phyloP scores from a whole-genome alignment of 2,797 vertebrate species.

The Melanotaenia trifasciata region DNA sequence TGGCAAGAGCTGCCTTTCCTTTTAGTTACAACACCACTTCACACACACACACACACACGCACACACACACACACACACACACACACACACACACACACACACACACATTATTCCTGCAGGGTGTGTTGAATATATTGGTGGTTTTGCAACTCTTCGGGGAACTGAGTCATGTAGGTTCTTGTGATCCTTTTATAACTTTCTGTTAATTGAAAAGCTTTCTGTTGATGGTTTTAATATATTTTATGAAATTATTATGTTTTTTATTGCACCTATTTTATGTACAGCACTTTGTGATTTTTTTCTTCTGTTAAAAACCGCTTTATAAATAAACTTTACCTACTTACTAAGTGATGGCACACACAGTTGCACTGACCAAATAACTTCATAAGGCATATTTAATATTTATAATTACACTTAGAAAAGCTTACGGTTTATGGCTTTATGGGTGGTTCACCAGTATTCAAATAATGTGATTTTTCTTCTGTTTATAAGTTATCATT shows the following conservation, averaged over 20 bases:
- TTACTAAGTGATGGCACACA: neutral
- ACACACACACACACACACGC: neutral
- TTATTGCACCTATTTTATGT: too few relatives aligned
- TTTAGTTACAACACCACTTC: constrained; percentile 18
- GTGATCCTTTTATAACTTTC: constrained; percentile 22
- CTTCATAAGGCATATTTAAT: neutral
- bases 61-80: neutral
- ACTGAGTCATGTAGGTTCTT: constrained; percentile 9
- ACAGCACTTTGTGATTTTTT: too few relatives aligned
- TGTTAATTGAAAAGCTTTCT: too few relatives aligned
- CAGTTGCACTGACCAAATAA: neutral
- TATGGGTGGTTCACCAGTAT: neutral
- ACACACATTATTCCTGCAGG: neutral
- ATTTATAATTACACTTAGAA: neutral
- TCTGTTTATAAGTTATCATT: neutral
- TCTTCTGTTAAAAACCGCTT: too few relatives aligned
- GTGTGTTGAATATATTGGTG: neutral
- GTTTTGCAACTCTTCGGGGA: constrained; percentile 7
- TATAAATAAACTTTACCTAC: too few relatives aligned
- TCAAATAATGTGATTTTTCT: neutral
- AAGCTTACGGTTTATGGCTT: neutral
- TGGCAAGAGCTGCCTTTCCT: neutral
- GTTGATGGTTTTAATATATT: too few relatives aligned
- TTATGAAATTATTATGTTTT: too few relatives aligned
- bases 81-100: neutral